Evolutionary conservation across 2,113 vertebrate genomes (phyloP).

Genomic region (Ptyas mucosa): DNA sequence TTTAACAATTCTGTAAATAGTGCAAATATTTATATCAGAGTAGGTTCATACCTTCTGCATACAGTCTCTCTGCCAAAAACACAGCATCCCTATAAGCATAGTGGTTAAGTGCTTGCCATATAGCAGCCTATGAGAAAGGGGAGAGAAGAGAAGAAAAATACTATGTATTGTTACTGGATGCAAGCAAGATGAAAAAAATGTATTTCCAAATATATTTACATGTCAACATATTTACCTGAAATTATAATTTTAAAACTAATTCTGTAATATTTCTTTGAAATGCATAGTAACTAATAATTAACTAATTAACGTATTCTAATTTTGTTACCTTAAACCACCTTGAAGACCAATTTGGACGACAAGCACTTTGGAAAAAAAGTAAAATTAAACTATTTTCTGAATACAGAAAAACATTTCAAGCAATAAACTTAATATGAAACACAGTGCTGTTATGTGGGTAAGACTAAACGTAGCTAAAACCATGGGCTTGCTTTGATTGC

Average conservation of each 20-base stretch:
- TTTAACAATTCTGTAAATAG: neutral
- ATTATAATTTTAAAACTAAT: neutral
- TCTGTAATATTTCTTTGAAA: neutral
- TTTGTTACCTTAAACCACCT: neutral
- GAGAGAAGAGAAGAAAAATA: neutral
- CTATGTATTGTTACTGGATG: neutral
- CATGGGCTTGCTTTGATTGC: neutral
- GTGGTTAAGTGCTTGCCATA: conserved; percentile 92
- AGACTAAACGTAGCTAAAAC: neutral
- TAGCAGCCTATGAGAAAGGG: conserved; percentile 77
- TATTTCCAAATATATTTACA: neutral
- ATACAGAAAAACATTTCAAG: neutral
- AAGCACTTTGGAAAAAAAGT: neutral
- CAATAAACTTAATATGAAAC: neutral
- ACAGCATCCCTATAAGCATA: conserved; percentile 88
- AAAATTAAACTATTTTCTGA: neutral
- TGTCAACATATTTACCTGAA: neutral
- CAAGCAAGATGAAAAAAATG: neutral
- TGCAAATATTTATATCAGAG: neutral
- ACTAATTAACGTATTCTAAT: neutral
- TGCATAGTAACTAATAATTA: neutral
- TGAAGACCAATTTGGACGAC: neutral
- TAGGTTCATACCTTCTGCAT: conserved; percentile 83
- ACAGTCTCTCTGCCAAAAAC: conserved; percentile 86
- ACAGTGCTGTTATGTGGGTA: neutral